Conservation (phyloP, 1,140 invertebrate genomes). For the Tribolium castaneum region DNA sequence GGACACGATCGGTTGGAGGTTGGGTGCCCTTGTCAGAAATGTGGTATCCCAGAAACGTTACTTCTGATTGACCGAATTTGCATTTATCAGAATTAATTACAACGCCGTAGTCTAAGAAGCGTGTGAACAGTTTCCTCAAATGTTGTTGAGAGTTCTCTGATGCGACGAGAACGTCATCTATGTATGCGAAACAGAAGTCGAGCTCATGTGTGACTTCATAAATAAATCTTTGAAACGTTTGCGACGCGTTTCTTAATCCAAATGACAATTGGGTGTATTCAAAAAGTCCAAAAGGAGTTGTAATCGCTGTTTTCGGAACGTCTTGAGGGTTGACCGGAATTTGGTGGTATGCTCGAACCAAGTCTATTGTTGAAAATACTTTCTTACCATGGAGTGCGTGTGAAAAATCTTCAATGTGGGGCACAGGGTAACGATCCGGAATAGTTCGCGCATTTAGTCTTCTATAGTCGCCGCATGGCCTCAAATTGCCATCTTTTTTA, state of each 20-base stretch:
- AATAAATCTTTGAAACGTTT: constrained; percentile 61
- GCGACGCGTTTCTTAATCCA: constrained; percentile 60
- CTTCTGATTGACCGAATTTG: constrained; percentile 48
- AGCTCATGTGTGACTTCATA: constrained; percentile 46
- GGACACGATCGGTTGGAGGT: constrained; percentile 42
- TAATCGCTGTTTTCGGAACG: constrained; percentile 60
- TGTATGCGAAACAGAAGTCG: constrained; percentile 45
- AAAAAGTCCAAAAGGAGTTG: constrained; percentile 60
- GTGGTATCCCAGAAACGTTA: constrained; percentile 58
- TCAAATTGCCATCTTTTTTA: constrained; percentile 61
- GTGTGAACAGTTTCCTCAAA: constrained; percentile 48
- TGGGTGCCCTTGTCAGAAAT: constrained; percentile 53
- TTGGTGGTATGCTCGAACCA: constrained; percentile 64
- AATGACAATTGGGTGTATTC: constrained; percentile 62
- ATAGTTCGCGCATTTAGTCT: constrained; percentile 62
- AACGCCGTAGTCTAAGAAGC: constrained; percentile 50
- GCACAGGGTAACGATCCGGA: constrained; percentile 59
- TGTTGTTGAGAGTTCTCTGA: constrained; percentile 53
- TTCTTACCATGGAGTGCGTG: not conserved
- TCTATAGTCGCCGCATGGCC: constrained; percentile 64
- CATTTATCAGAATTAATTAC: constrained; percentile 57
- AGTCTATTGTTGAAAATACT: constrained; percentile 3
- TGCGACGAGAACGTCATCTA: constrained; percentile 61
- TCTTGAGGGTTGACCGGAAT: constrained; percentile 57
- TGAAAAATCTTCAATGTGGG: not conserved